phyloP scores from a whole-genome alignment of 2,797 vertebrate genomes.

The Chelonia mydas region DNA sequence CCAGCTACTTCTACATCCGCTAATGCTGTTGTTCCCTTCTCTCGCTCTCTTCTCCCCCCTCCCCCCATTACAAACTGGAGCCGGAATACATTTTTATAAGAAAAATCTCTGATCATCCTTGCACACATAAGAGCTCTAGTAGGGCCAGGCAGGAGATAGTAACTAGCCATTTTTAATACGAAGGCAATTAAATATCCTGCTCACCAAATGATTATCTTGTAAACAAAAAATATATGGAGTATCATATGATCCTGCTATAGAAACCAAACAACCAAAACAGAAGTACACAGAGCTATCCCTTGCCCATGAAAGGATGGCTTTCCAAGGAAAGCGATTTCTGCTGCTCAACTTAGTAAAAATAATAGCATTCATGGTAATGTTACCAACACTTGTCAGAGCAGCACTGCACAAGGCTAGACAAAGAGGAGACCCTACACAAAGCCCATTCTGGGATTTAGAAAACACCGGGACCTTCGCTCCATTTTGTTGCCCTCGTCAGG shows the following conservation, averaged over 20 bases:
- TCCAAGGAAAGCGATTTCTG: neutral
- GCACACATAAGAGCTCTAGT: neutral
- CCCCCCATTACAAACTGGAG: conserved; percentile 53
- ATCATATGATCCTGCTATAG: neutral
- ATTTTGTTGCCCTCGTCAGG: neutral
- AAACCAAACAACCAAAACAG: neutral
- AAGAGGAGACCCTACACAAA: rapidly evolving
- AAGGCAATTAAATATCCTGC: neutral
- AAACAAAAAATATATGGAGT: neutral
- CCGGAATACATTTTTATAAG: conserved; percentile 33
- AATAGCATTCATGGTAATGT: rapidly evolving
- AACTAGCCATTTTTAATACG: neutral
- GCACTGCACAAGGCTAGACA: rapidly evolving
- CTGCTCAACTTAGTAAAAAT: neutral
- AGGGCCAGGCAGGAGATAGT: neutral
- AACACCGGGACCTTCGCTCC: neutral
- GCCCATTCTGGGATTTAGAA: neutral
- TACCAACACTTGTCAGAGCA: rapidly evolving
- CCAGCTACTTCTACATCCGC: conserved; percentile 81
- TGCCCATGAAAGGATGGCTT: neutral
- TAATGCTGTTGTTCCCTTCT: conserved; percentile 75
- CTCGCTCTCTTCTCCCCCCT: conserved; percentile 51
- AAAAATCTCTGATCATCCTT: neutral
- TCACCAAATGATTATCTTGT: neutral
- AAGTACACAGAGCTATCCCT: rapidly evolving